phyloP scores from a whole-genome alignment of 2,797 vertebrate genomes.

The Centropyge bicolor region DNA sequence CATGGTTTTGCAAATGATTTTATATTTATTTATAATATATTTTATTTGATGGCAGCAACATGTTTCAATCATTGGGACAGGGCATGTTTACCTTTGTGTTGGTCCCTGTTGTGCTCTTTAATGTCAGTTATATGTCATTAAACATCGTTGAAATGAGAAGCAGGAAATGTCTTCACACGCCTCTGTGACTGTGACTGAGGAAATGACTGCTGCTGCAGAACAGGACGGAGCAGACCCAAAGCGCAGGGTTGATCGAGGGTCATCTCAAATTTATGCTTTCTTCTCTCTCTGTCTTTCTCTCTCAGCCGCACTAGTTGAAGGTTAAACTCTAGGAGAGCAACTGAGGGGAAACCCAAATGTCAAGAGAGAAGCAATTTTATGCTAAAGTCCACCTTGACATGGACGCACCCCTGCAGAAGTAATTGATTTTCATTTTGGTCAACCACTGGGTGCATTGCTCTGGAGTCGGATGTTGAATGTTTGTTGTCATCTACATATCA shows the following conservation, averaged over 20 bases:
- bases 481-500: slow-evolving; percentile 60
- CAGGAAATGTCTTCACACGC: slow-evolving; percentile 21
- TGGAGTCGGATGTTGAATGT: slow-evolving; percentile 51
- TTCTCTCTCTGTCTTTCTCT: not conserved
- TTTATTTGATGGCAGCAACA: too few relatives aligned
- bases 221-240: slow-evolving; percentile 1
- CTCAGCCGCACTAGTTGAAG: slow-evolving; percentile 6
- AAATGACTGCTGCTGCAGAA: slow-evolving; percentile 26
- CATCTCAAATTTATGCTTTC: slow-evolving; percentile 42
- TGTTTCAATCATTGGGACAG: too few relatives aligned
- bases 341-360: slow-evolving; percentile 60
- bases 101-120: slow-evolving; percentile 32
- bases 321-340: slow-evolving; percentile 33
- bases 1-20: too few relatives aligned
- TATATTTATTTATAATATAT: too few relatives aligned
- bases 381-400: slow-evolving; percentile 52
- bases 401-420: slow-evolving; percentile 50
- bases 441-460: slow-evolving; percentile 34
- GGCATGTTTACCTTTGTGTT: slow-evolving; percentile 2
- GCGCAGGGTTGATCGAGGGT: slow-evolving; percentile 38
- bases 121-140: slow-evolving; percentile 10
- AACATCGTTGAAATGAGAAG: slow-evolving; percentile 46
- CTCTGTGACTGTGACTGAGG: slow-evolving; percentile 35
- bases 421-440: slow-evolving; percentile 61
- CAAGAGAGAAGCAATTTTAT: slow-evolving; percentile 46